A percentile compares a stretch with the other conserved stretches of the same genome.
Conservation (phyloP, 2,888 invertebrate genomes). For the Creontiades dilutus region DNA sequence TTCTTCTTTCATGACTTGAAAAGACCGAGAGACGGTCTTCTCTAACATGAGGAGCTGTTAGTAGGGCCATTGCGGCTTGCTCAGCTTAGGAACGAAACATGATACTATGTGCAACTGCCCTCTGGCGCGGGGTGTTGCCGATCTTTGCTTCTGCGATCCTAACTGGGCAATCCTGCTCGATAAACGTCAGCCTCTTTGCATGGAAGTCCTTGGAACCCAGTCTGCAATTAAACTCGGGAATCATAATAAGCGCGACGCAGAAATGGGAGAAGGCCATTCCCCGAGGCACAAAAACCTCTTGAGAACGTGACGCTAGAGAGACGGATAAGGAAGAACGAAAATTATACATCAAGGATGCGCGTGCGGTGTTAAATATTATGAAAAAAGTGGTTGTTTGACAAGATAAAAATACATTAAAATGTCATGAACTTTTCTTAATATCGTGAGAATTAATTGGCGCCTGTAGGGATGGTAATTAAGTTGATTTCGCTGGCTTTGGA, state of each 20-base stretch:
- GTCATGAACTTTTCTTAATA: too few species aligned
- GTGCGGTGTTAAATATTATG: too few species aligned
- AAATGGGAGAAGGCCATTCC: neutral
- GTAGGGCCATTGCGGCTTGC: neutral
- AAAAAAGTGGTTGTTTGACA: too few species aligned
- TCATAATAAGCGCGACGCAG: neutral
- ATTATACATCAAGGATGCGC: too few species aligned
- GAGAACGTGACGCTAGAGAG: neutral
- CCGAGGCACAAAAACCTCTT: neutral
- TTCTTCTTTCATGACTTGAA: too few species aligned
- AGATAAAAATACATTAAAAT: too few species aligned
- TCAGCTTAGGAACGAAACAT: neutral
- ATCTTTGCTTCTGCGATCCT: neutral
- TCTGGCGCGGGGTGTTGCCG: neutral
- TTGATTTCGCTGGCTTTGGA: too few species aligned
- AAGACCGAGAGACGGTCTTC: too few species aligned
- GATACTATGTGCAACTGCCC: neutral
- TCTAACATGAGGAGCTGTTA: too few species aligned
- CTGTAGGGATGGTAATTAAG: too few species aligned
- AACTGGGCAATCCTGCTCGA: slow-evolving; percentile 1
- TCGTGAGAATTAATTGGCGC: too few species aligned
- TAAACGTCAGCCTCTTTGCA: neutral
- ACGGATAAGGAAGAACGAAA: too few species aligned
- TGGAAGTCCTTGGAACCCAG: neutral
- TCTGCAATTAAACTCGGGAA: neutral